Conservation (phyloP, 2,113 vertebrate genomes). For the Uropsilus gracilis region DNA sequence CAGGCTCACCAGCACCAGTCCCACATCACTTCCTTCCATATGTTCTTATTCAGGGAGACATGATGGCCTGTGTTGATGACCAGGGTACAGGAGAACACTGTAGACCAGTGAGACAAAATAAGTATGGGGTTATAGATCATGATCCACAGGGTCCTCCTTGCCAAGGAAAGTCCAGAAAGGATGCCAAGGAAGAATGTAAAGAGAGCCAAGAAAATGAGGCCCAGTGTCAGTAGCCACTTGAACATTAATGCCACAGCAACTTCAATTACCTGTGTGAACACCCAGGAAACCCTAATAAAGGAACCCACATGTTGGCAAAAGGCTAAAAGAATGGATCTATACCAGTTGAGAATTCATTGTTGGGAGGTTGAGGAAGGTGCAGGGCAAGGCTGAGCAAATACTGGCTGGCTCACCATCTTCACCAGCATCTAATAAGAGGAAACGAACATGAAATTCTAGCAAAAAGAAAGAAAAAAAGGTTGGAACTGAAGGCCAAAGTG, state of each 20-base stretch:
- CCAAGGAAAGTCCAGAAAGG: slow-evolving; percentile 95
- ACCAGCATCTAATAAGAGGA: slow-evolving; percentile 98
- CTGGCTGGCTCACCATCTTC: slow-evolving; percentile 96
- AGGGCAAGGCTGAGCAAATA: slow-evolving; percentile 99
- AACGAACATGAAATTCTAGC: slow-evolving; percentile 95
- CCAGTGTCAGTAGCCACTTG: slow-evolving; percentile 95
- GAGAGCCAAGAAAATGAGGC: slow-evolving; percentile 96
- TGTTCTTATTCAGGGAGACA: too few species aligned
- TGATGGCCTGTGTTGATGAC: slow-evolving; percentile 92
- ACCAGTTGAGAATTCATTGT: slow-evolving; percentile 96
- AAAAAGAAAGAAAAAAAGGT: slow-evolving; percentile 97
- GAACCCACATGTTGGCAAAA: slow-evolving; percentile 96
- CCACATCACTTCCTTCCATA: too few species aligned
- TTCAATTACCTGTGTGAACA: slow-evolving; percentile 99
- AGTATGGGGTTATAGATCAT: slow-evolving; percentile 97
- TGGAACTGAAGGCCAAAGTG: slow-evolving; percentile 99
- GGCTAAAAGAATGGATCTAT: slow-evolving; percentile 95
- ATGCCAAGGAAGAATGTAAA: slow-evolving; percentile 95
- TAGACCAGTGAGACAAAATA: slow-evolving; percentile 97
- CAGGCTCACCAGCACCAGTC: too few species aligned
- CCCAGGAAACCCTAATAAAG: slow-evolving; percentile 94
- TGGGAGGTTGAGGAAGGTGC: slow-evolving; percentile 99
- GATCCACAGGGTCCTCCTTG: slow-evolving; percentile 96
- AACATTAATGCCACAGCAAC: slow-evolving; percentile 96
- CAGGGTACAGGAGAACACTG: slow-evolving; percentile 96